Base-by-base conservation (phyloP, 2,113 vertebrate species). In the Pandion haliaetus region DNA sequence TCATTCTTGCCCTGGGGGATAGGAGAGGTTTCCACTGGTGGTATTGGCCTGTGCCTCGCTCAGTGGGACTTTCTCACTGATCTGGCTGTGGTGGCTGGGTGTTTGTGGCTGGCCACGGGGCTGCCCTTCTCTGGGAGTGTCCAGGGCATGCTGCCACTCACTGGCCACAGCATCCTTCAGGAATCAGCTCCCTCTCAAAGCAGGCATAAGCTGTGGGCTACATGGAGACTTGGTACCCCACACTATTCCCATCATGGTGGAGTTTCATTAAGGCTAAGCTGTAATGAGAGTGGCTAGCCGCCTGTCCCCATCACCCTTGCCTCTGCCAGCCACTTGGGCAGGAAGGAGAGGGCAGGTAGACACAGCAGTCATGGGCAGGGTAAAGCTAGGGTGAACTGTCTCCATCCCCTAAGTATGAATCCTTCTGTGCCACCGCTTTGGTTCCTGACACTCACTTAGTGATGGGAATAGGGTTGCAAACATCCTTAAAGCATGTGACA, bases 401-500 rank as follows among this genome's bases (percentile, higher is more conserved):
- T 73, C 52, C 47, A 62, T 17, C 18, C 18, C 18, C 11, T 54
- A 54, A 18, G 23, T 21, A 59, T 49, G 50, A 86, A 49, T 47
- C 17, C 32, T 21, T 32, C 66, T 57, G 42, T 57, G 36, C 36
- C 49, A 88, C 38, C 4, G 4, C 0, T 69, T 69, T 88, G 34
- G 49, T 74, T 42, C 42, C 55, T 88, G 55, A 45, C 29, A 32
- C 10, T 62, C 79, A 34, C 10, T 79, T 49, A 80, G 61, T 17
- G 31, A 58, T 36, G 50, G 26, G 14, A 84, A 84, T 3, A 91
- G 38, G 65, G 50, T 6, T 85, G 50, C 40, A 81, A 92, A 84
- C 26, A 34, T 47, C 49, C n/a, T 67, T 67, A 67, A 67, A 62
- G 29, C 2, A 0, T 40, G 42, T 63, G 20, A 40, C 0, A 0